Evolutionary conservation across 2,888 invertebrate genomes (phyloP), one percentile per base, ranked within the genome.

Genomic region (Ectobius pallidus): DNA sequence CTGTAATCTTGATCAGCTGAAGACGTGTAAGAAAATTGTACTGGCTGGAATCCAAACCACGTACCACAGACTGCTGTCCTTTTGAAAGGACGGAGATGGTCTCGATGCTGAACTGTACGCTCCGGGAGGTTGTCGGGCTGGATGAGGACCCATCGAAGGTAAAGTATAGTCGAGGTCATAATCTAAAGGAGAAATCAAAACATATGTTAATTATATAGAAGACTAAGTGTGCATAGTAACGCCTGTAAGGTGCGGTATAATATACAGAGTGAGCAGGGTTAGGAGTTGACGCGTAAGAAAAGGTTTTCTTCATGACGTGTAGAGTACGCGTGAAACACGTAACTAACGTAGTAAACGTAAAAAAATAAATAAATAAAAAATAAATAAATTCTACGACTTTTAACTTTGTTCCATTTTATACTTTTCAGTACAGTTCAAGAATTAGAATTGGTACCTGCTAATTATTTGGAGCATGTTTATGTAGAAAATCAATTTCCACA

Each of bases 71-170:
- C 27, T 58, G n/a, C 4, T 30, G 58, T 58, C 58, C 46, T n/a
- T 30, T 4, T 58, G 16, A 2, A 30, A 18, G 16, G 61, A 30
- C 7, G 52, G 3, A 1, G 70, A 52, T 27, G 42, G 42, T 32
- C 67, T 49, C 9, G 62, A 61, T 6, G 63, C 67, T 14, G 63
- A 63, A 63, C 72, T 69, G 61, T 72, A 72, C 7, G 72, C 61
- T 4, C 72, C 72, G 0, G 72, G 69, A 4, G 74, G 74, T 25
- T 72, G 74, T n/a, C 52, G 62, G 14, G 74, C 74, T 7, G 71
- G 72, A 25, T 74, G 69, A 4, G 74, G 74, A 16, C 74, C 74
- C 44, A 69, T 63, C 27, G 74, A 74, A 20, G 74, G 72, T 22
- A 74, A 30, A 1, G 71, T 49, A 65, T 74, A 74, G 20, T 74